Evolutionary conservation across 2,888 invertebrate species (phyloP).

Genomic region (Polydesmus complanatus): DNA sequence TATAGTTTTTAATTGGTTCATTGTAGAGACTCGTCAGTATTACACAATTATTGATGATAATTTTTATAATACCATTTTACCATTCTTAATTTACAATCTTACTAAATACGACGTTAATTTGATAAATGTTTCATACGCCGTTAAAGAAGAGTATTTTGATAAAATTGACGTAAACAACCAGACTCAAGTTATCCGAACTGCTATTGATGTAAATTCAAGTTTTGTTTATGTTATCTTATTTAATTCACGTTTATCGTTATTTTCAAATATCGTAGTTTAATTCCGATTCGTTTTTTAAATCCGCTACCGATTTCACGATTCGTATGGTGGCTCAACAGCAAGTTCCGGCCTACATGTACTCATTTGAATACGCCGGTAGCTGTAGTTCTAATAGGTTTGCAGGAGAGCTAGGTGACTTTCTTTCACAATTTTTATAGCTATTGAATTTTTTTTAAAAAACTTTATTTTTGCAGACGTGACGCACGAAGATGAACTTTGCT

Average conservation of each 20-base stretch:
- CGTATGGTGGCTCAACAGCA: background rate
- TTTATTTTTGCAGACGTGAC: conserved; percentile 1
- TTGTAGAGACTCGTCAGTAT: background rate
- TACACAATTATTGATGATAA: conserved; percentile 1
- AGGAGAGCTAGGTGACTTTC: background rate
- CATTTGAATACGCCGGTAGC: background rate
- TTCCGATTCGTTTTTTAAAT: background rate
- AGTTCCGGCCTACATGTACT: conserved; percentile 2
- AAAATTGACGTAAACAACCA: background rate
- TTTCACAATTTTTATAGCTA: background rate
- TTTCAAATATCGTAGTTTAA: background rate
- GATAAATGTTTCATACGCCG: conserved; percentile 5
- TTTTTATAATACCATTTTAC: conserved; percentile 4
- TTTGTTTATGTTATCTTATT: no score
- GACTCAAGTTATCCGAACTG: background rate
- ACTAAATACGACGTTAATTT: background rate
- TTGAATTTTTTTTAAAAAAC: background rate
- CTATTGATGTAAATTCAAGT: conserved; percentile 3
- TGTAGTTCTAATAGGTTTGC: background rate
- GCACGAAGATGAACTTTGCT: background rate
- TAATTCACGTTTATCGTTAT: no score
- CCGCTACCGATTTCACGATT: background rate
- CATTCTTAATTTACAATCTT: background rate
- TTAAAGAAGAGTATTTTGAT: conserved; percentile 3
- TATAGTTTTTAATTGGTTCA: background rate